phyloP scores from a whole-genome alignment of 1,140 invertebrate species.

The Diabrotica virgifera region DNA sequence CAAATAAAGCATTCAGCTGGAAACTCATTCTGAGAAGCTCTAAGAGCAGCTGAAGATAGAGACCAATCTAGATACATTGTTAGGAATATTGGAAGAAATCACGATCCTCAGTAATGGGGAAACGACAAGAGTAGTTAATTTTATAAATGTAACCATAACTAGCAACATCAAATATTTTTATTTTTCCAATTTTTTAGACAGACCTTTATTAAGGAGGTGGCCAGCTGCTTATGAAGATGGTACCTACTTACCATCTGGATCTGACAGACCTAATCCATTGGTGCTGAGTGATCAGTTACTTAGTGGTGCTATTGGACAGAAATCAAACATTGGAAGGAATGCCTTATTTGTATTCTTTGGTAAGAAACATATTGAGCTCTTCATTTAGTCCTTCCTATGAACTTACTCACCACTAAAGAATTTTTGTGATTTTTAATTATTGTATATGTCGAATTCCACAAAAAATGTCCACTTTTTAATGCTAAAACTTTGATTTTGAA shows the following conservation, averaged over 20 bases:
- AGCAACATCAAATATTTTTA: conserved; percentile 1
- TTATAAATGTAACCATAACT: too few relatives aligned
- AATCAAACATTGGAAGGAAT: conserved; percentile 58
- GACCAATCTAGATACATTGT: too few relatives aligned
- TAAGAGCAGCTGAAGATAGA: too few relatives aligned
- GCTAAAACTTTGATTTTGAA: too few relatives aligned
- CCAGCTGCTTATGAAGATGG: conserved; percentile 64
- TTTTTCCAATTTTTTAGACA: conserved; percentile 39
- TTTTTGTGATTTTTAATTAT: background rate
- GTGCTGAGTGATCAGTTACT: conserved; percentile 55
- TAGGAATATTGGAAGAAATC: too few relatives aligned
- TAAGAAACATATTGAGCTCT: conserved; percentile 8
- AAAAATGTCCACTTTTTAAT: too few relatives aligned
- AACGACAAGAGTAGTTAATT: too few relatives aligned
- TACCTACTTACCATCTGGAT: conserved; percentile 54
- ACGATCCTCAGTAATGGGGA: too few relatives aligned
- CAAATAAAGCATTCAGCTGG: too few relatives aligned
- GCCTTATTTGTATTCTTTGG: conserved; percentile 66
- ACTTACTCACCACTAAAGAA: background rate
- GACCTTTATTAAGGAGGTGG: conserved; percentile 55
- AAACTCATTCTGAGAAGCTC: too few relatives aligned
- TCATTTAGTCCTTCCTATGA: background rate
- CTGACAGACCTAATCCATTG: conserved; percentile 56
- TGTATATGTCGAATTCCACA: too few relatives aligned
- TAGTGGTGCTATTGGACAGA: conserved; percentile 48